These are phyloP conservation scores for Zenarchopterus dispar DNA, from an alignment of 2,797 vertebrate species.

Conservation along the genomic window DNA sequence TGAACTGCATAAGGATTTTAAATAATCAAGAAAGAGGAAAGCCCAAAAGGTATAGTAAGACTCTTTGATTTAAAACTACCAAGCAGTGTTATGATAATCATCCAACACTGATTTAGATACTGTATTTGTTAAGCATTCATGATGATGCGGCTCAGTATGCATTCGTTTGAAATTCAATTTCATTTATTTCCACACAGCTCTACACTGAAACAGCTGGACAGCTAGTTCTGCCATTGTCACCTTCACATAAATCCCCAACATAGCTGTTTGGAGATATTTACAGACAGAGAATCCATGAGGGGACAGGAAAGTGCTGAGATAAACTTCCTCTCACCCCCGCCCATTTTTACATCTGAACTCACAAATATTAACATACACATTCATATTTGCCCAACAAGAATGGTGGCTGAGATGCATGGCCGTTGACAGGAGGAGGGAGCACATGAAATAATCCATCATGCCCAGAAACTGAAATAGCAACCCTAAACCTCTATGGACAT, in stretches of 20 bases:
- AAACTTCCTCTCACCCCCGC: slow-evolving; percentile 59
- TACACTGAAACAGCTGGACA: slow-evolving; percentile 60
- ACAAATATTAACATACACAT: slow-evolving; percentile 81
- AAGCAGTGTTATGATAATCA: no score
- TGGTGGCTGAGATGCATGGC: slow-evolving; percentile 73
- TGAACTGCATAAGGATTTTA: no score
- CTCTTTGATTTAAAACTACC: no score
- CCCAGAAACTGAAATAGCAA: slow-evolving; percentile 78
- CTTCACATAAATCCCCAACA: slow-evolving; percentile 78
- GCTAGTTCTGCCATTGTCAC: slow-evolving; percentile 67
- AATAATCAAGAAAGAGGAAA: no score
- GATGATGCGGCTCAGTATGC: no score
- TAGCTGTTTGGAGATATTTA: slow-evolving; percentile 74
- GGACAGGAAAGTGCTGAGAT: slow-evolving; percentile 79
- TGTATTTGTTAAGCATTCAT: no score
- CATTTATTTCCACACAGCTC: slow-evolving; percentile 44
- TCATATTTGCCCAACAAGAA: slow-evolving; percentile 74
- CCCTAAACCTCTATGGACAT: slow-evolving; percentile 71
- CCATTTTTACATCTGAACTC: slow-evolving; percentile 72
- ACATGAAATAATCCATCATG: slow-evolving; percentile 83
- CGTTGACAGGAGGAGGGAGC: slow-evolving; percentile 70
- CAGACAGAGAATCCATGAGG: slow-evolving; percentile 68
- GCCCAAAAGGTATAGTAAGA: no score
- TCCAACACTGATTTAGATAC: no score
- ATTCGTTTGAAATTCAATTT: slow-evolving; percentile 5